Evolutionary conservation across 2,888 invertebrate species (phyloP).

Genomic region (Hofmannophila pseudospretella): DNA sequence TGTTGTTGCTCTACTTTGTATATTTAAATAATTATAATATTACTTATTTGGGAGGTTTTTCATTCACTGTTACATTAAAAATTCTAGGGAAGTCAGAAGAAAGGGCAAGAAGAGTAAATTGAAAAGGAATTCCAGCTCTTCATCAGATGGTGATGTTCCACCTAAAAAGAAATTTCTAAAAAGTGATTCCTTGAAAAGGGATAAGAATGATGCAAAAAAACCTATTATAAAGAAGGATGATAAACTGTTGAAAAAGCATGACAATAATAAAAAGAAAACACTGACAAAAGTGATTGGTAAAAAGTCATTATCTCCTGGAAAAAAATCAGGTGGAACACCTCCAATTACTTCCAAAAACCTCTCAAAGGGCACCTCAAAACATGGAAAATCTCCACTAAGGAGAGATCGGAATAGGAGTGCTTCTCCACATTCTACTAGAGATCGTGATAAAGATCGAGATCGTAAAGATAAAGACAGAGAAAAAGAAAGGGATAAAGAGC

Average conservation of each 20-base stretch:
- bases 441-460: conserved; percentile 72
- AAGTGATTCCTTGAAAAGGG: conserved; percentile 54
- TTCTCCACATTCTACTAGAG: conserved; percentile 61
- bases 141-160: conserved; percentile 82
- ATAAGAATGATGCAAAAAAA: conserved; percentile 68
- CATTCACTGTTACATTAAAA: not conserved
- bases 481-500: conserved; percentile 65
- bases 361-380: conserved; percentile 53
- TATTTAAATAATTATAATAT: too few relatives aligned
- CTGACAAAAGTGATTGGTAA: conserved; percentile 56
- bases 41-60: too few relatives aligned
- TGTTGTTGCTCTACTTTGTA: too few relatives aligned
- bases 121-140: conserved; percentile 79
- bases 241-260: conserved; percentile 56
- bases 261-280: conserved; percentile 51
- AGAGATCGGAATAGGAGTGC: conserved; percentile 62
- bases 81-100: conserved; percentile 61
- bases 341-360: conserved; percentile 66
- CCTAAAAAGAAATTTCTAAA: conserved; percentile 74
- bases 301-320: conserved; percentile 70
- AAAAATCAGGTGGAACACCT: conserved; percentile 72
- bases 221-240: conserved; percentile 60
- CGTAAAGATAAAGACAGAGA: conserved; percentile 59
- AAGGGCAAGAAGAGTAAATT: conserved; percentile 73
- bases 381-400: conserved; percentile 65